These are phyloP conservation scores for Orientallactaga sibirica DNA, from an alignment of 2,797 vertebrate genomes.

Conservation along the genomic window DNA sequence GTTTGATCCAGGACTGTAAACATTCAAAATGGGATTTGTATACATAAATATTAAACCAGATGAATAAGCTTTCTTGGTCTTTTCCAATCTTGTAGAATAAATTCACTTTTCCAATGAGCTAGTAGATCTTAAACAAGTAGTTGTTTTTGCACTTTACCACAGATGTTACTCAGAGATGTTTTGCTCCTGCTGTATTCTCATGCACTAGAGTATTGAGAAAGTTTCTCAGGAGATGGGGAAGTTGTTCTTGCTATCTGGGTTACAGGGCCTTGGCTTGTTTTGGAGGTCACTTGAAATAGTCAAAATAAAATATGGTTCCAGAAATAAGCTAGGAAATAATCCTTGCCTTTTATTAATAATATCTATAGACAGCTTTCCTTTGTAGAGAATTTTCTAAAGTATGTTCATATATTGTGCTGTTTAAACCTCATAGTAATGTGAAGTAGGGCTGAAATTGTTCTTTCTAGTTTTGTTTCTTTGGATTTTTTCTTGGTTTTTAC, in stretches of 20 bases:
- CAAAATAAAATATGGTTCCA: neutral
- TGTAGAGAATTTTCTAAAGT: constrained; percentile 22
- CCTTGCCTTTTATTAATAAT: neutral
- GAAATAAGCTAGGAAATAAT: constrained; percentile 17
- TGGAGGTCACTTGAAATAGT: neutral
- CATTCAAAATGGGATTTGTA: neutral
- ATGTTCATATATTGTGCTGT: neutral
- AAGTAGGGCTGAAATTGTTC: neutral
- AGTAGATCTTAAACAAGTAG: constrained; percentile 34
- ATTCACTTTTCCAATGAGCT: neutral
- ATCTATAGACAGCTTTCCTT: constrained; percentile 16
- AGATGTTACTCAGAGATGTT: neutral
- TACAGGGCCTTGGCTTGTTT: neutral
- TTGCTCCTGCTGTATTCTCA: accelerated
- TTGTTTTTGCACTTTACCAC: neutral
- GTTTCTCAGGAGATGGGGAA: neutral
- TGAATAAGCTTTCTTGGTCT: constrained; percentile 28
- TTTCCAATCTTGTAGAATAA: constrained; percentile 30
- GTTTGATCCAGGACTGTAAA: neutral
- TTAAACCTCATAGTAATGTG: neutral
- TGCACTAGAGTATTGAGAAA: neutral
- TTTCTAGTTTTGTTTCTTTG: constrained; percentile 4
- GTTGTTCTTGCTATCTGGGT: neutral
- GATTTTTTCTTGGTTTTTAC: neutral
- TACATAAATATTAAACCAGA: neutral